Base-by-base conservation (phyloP, 2,888 invertebrate genomes). In the Pterostichus madidus region DNA sequence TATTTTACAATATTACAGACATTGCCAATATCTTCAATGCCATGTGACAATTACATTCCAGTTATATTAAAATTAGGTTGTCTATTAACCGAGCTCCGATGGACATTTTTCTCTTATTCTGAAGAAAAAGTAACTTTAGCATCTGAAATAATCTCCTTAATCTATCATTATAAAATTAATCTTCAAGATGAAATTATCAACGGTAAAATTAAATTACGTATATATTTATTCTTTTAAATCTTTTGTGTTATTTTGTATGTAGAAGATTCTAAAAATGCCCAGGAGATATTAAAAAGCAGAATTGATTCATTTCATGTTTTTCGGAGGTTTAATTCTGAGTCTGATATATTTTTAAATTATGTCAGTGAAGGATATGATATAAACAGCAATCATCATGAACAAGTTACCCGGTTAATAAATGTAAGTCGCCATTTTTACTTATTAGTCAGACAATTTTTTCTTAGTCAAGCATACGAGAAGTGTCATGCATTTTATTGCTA, bases 301-400 rank as follows among this genome's bases (percentile, higher is more conserved):
- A 24, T 81, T 32, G 75, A 81, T 31, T 39, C 75, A 31, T 81
- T 56, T 49, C 76, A 77, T 24, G 35, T 83, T 17, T 11, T 52
- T 11, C 39, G 71, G 4, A 49, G 75, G n/a, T n/a, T 46, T 35
- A 39, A 68, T 35, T 6, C 32, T 0, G 73, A 79, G 0, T 39
- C 56, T 32, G 64, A 64, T 35, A 68, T 64, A 53, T 83, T 76
- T 64, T 77, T 83, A 52, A 49, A 11, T 32, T 52, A 77, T 53
- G 53, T 77, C n/a, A 83, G 53, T 35, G 49, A 24, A 24, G 68
- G 53, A 15, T 77, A 17, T 49, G 77, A 77, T 24, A 32, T 53
- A 52, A 77, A 64, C 15, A 35, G 35, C 39, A 83, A 64, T 76
- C 83, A 83, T 53, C 76, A 83, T 68, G 64, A 83, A 77, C 83